Evolutionary conservation across 1,140 invertebrate species (phyloP), one percentile per base, ranked within the genome.

Genomic region (Temnothorax nylanderi): DNA sequence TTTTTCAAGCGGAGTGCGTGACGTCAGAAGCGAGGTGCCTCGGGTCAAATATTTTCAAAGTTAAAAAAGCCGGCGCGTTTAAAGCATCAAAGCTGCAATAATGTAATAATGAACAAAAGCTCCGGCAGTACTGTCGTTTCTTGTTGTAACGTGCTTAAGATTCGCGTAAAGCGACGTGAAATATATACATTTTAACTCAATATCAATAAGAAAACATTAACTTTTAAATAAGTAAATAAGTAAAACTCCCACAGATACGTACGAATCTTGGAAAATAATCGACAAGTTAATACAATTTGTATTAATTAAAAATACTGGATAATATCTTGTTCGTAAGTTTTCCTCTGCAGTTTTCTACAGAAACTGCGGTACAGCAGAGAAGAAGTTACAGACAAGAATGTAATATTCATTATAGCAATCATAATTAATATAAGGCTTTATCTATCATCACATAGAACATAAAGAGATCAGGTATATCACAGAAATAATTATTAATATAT

Each of bases 21-120:
- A 84, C 69, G 80, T 82, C 41, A 82, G 69, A 84, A 75, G 80
- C 69, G 80, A 75, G 32, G 41, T 75, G 80, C 69, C 41, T 74
- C 54, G 41, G 41, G 80, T n/a, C 3, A 84, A 84, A 60, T 75
- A 75, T 75, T 74, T 84, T 84, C 69, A 62, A 71, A 13, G 54
- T 47, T 62, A 51, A 34, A 71, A 88, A 88, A 88, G 87, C 87
- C 60, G 80, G 65, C 77, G 87, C 81, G 86, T 37, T 76, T 37
- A 60, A 88, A 88, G 87, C 87, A 78, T 87, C 69, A 87, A 88
- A 88, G 87, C 77, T 87, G 69, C 47, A 78, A 67, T 81, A 72
- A 71, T 76, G 34, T 49, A 37, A 84, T 62, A 49, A 26, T 26
- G 64, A 64, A 76, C n/a, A 65, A 72, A 72, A 77, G 71, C 58